Base-by-base conservation (phyloP, 2,113 vertebrate genomes). In the Corynorhinus townsendii region DNA sequence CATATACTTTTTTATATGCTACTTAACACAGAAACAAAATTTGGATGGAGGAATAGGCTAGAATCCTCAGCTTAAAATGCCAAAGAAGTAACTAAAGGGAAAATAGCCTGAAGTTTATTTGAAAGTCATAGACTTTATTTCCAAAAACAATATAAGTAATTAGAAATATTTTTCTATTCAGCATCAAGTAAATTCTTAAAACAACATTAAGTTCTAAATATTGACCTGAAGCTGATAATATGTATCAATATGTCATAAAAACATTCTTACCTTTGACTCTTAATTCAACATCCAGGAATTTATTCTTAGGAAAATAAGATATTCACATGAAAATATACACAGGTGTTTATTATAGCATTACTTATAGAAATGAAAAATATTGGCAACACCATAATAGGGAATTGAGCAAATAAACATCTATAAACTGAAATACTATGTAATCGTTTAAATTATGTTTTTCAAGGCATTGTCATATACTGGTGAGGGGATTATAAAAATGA, bases 401-500 rank as follows among this genome's bases (percentile, higher is more conserved):
- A 90, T 56, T 72, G 77, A 84, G 77, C 52, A 86, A 86, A 64
- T 88, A 88, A 93, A 86, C 30, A 43, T 86, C 15, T 30, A 86
- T 83, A 59, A 77, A 59, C 19, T 86, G 15, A 82, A 86, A 86
- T 56, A 30, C 12, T 89, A 28, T 28, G 12, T n/a, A 77, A 35
- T 59, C 22, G 86, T 40, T 95, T 93, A 91, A 93, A 86, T 89
- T 35, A 47, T 71, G 28, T 45, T 83, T 95, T 92, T 79, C 14
- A 87, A 40, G 71, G 20, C 40, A 80, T 90, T 94, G n/a, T 84
- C 12, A 64, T 69, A 30, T 43, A 38, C 33, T 69, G 85, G n/a
- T 68, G 20, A 86, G 54, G 22, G 15, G 24, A 87, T 9, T 68
- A 86, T 40, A 73, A 91, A 54, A 94, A 56, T 86, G 52, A 66